A percentile compares a stretch with the other conserved stretches of the same genome.
These are phyloP conservation scores for Xestia ashworthii DNA, from an alignment of 2,888 invertebrate genomes.

Conservation along the genomic window DNA sequence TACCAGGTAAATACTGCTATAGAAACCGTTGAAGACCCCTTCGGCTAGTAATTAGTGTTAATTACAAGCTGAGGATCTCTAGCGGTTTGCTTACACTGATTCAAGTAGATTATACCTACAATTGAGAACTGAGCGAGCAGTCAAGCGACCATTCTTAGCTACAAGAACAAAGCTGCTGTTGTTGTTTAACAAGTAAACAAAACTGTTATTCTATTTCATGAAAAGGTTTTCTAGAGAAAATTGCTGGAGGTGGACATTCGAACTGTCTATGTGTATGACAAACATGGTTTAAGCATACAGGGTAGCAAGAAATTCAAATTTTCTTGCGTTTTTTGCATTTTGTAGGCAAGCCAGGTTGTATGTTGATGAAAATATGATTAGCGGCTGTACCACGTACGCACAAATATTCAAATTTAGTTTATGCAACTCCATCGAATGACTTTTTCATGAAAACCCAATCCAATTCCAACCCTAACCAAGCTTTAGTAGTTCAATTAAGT, in stretches of 20 bases:
- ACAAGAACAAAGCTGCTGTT: background rate
- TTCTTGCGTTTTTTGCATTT: too few relatives aligned
- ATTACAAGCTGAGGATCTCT: conserved; percentile 4
- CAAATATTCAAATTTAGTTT: too few relatives aligned
- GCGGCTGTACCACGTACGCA: too few relatives aligned
- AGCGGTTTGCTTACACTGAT: background rate
- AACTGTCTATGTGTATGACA: background rate
- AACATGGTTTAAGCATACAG: too few relatives aligned
- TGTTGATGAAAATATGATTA: too few relatives aligned
- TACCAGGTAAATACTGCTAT: background rate
- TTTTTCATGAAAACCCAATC: too few relatives aligned
- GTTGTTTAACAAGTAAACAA: conserved; percentile 10
- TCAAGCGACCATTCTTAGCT: background rate
- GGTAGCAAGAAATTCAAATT: too few relatives aligned
- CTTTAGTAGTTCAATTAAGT: too few relatives aligned
- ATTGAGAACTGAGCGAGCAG: background rate
- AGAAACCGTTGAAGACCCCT: conserved; percentile 1
- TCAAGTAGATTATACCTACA: background rate
- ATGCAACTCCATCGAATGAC: too few relatives aligned
- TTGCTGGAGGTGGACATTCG: background rate
- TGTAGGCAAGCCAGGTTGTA: too few relatives aligned
- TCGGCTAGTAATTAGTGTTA: conserved; percentile 14
- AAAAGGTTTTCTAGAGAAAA: background rate
- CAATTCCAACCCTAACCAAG: too few relatives aligned
- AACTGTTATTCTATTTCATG: background rate